Base-by-base conservation (phyloP, 1,140 invertebrate species). In the Drosophila lowei region DNA sequence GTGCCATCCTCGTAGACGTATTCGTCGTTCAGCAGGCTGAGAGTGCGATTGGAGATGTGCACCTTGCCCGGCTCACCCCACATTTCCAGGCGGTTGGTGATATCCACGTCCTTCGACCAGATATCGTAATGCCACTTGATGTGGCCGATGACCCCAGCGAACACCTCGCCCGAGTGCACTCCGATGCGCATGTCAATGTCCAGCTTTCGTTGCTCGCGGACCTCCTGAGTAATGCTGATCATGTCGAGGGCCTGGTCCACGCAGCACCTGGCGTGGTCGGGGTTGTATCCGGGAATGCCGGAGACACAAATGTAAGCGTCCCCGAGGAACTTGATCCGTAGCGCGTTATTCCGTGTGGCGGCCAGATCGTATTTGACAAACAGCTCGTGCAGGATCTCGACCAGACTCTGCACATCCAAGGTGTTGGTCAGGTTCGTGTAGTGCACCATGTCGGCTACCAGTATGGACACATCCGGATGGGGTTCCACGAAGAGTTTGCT, bases 111-210 rank as follows among this genome's bases (percentile, higher is more conserved):
- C 84, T 95, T 95, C 0, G 97, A 98, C 97, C 98, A 99, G 74
- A 99, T 96, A 89, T 99, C 98, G 90, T 95, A 99, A 91, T 99
- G 97, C 97, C 97, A 98, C 92, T 99, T 99, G 54, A 95, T 94
- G 2, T 95, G 94, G 0, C 98, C 98, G n/a, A 99, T 93, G 3
- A 99, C 93, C 0, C 98, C 98, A 55, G 97, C 96, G 6, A 98
- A 93, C 25, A 99, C 97, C 79, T 94, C 95, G 0, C 98, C 98
- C 18, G 96, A 96, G 91, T 99, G 98, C 1, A 99, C 94, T 0
- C 98, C 98, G 66, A 99, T 98, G 72, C 98, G 92, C 97, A 99
- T 98, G 84, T 98, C 95, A 11, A 99, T 96, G 72, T 96, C 94
- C 8, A 98, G 93, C 3, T 94, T 93, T 1, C 94, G 93, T 21